Percentiles rank a stretch among this genome's conserved stretches.
These are phyloP conservation scores for Tychaedon coryphoeus DNA, from an alignment of 2,113 vertebrate genomes.

Conservation along the genomic window DNA sequence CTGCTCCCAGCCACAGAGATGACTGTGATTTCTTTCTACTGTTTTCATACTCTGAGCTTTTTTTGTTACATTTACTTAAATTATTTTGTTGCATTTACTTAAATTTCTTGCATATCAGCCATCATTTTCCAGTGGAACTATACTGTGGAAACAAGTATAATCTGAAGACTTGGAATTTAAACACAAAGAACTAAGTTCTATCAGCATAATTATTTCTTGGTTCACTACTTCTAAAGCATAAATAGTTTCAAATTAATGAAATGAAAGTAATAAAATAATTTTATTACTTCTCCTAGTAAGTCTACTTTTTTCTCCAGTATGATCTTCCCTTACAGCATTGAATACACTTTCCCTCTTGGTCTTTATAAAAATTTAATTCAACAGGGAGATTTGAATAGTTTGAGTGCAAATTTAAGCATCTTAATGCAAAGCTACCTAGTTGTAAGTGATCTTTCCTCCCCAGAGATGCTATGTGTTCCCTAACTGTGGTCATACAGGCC, in stretches of 20 bases:
- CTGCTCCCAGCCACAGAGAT: not conserved
- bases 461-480: fast-evolving
- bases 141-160: not conserved
- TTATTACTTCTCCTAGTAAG: not conserved
- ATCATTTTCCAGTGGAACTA: not conserved
- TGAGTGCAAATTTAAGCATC: not conserved
- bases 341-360: not conserved
- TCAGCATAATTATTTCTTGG: not conserved
- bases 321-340: not conserved
- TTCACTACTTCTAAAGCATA: not conserved
- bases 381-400: not conserved
- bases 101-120: not conserved
- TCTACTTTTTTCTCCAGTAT: not conserved
- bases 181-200: not conserved
- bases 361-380: not conserved
- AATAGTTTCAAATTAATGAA: not conserved
- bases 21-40: not conserved
- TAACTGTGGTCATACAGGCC: fast-evolving
- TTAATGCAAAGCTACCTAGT: not conserved
- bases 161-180: not conserved
- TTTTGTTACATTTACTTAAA: not conserved
- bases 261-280: not conserved
- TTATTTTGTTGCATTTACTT: not conserved
- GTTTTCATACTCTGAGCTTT: not conserved
- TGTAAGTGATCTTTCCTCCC: not conserved